phyloP scores from a whole-genome alignment of 1,140 invertebrate genomes.

The Rhynchophorus ferrugineus region DNA sequence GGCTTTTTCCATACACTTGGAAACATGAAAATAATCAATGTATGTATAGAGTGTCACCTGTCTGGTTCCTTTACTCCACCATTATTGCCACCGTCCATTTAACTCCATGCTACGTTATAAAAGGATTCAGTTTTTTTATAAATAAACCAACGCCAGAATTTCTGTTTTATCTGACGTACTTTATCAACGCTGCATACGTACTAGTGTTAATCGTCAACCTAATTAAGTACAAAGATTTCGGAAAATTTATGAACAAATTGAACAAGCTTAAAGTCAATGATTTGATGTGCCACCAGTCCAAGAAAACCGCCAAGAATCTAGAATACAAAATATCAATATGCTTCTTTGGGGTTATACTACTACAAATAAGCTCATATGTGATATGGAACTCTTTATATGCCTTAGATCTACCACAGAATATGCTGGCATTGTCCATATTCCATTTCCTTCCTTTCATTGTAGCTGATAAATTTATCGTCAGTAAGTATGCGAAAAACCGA shows the following conservation, averaged over 20 bases:
- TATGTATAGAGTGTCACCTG: neutral
- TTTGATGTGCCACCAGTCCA: neutral
- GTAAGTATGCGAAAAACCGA: too few relatives aligned
- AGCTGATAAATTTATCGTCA: too few relatives aligned
- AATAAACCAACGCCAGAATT: neutral
- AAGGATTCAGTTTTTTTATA: neutral
- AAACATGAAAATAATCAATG: constrained; percentile 1
- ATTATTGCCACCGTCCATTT: neutral
- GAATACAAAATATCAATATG: too few relatives aligned
- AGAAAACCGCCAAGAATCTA: neutral
- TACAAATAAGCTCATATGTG: too few relatives aligned
- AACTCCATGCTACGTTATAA: neutral
- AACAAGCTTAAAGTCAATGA: neutral
- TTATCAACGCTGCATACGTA: too few relatives aligned
- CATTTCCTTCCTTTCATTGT: too few relatives aligned
- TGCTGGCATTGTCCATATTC: too few relatives aligned
- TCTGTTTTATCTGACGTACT: too few relatives aligned
- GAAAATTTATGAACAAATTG: too few relatives aligned
- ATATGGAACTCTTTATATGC: too few relatives aligned
- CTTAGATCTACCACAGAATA: too few relatives aligned
- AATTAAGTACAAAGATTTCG: neutral
- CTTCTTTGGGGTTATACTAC: too few relatives aligned
- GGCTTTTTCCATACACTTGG: constrained; percentile 3
- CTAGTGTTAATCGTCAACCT: neutral
- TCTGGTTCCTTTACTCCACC: neutral